Base-by-base conservation (phyloP, 2,888 invertebrate genomes). In the Incurvaria masculella region DNA sequence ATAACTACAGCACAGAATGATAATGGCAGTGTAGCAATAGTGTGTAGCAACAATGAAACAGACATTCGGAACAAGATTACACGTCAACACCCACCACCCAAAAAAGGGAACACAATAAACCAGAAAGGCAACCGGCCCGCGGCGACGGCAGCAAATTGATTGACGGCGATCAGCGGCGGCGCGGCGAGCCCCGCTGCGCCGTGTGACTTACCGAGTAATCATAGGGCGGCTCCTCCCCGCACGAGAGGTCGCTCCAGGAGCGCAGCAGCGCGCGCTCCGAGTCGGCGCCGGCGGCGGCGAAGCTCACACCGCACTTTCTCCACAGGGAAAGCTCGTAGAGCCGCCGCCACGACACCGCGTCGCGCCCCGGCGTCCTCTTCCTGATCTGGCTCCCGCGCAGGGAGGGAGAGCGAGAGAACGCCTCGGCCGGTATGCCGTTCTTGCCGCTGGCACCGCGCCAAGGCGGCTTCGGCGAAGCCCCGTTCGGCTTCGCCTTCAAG, bases 301-400 rank as follows among this genome's bases (percentile, higher is more conserved):
- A 78, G 61, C 66, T 76, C 52, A 78, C 73, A 44, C 78, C 76
- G 55, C 66, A 79, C 68, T 80, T 75, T 62, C 79, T 72, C 68
- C 80, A 73, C 54, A 81, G 63, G 40, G 83, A 79, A 62, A 82
- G 67, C 59, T 82, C 80, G 58, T 81, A 72, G 52, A 84, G 63
- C 59, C 79, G 72, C 55, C 78, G 73, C 82, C 82, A 83, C 38
- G 80, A 72, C 42, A 79, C 62, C 14, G 69, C 74, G 54, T 79
- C 74, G 52, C 60, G 68, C 46, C 55, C 52, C 46, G 69, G 69
- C 48, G 59, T 61, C 55, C 69, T 68, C 64, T 75, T 79, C 48
- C 68, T 68, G 45, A 76, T 67, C 41, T 45, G 49, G 48, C 75
- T 78, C 16, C 73, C 73, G 45, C 80, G 66, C 33, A 76, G 62